Conservation (phyloP, 1,140 invertebrate genomes). For the Plectrocnemia conspersa region DNA sequence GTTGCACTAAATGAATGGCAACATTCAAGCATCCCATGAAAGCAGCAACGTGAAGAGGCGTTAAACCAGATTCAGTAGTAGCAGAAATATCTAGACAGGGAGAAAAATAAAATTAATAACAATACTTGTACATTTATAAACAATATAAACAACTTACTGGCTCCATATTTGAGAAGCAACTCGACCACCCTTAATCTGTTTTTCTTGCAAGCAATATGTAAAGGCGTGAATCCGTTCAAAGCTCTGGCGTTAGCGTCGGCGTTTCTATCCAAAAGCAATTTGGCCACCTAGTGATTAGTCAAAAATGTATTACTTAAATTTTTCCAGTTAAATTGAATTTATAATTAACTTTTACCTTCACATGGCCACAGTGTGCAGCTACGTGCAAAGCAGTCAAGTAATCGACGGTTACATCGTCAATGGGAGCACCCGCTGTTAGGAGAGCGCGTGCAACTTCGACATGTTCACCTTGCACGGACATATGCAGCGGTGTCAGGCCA, state of each 20-base stretch:
- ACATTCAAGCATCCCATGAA: constrained; percentile 99
- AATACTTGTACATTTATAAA: background rate
- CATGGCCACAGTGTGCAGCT: constrained; percentile 91
- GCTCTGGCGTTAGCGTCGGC: constrained; percentile 97
- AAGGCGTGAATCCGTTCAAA: constrained; percentile 95
- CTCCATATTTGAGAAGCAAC: constrained; percentile 91
- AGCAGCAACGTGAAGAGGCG: constrained; percentile 94
- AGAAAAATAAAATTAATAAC: constrained; percentile 3
- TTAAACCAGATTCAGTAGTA: constrained; percentile 76
- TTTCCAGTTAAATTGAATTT: background rate
- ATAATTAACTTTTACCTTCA: constrained; percentile 47
- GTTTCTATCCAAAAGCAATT: constrained; percentile 85
- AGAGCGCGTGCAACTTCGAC: constrained; percentile 90
- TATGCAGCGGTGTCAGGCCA: constrained; percentile 83
- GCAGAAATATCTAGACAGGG: constrained; percentile 55
- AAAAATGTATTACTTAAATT: background rate
- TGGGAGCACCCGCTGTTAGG: constrained; percentile 87
- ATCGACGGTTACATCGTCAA: constrained; percentile 97
- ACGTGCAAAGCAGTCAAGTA: constrained; percentile 96
- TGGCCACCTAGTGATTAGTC: constrained; percentile 83
- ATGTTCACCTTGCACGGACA: constrained; percentile 96
- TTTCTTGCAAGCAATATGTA: constrained; percentile 99
- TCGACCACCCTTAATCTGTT: constrained; percentile 97
- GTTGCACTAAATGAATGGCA: constrained; percentile 91
- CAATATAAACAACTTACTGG: constrained; percentile 53